Percentiles rank a stretch among this genome's conserved stretches.
Evolutionary conservation across 2,888 invertebrate genomes (phyloP).

Genomic region (Agriopis marginaria): DNA sequence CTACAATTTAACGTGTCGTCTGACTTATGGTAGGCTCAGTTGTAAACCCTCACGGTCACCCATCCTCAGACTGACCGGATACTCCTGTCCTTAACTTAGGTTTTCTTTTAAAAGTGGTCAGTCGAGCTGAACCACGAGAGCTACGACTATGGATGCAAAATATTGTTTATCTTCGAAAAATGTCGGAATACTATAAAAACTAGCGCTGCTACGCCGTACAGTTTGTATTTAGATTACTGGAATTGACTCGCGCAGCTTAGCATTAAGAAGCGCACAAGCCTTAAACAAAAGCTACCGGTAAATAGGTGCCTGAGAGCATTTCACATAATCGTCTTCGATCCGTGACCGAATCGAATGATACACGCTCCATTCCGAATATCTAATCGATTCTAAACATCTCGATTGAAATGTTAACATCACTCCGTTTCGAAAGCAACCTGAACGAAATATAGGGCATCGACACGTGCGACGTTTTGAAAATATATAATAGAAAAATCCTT

Average conservation of each 20-base stretch:
- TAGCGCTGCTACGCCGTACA: too few relatives aligned
- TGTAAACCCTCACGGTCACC: too few relatives aligned
- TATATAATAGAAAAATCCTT: too few relatives aligned
- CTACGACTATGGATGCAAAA: too few relatives aligned
- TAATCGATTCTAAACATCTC: slow-evolving; percentile 69
- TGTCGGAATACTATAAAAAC: neutral
- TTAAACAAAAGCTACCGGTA: slow-evolving; percentile 60
- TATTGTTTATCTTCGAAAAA: neutral
- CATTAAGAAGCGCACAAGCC: slow-evolving; percentile 39
- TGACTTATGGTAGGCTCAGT: too few relatives aligned
- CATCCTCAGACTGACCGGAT: too few relatives aligned
- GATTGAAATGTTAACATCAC: slow-evolving; percentile 53
- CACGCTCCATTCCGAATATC: slow-evolving; percentile 57
- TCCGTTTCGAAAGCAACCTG: slow-evolving; percentile 41
- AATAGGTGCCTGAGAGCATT: slow-evolving; percentile 54
- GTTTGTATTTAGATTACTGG: neutral
- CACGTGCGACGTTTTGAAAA: neutral
- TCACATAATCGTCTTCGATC: slow-evolving; percentile 57
- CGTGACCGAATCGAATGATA: slow-evolving; percentile 58
- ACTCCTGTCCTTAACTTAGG: too few relatives aligned
- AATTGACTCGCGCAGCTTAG: slow-evolving; percentile 4
- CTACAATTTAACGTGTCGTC: too few relatives aligned
- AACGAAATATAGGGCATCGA: slow-evolving; percentile 42
- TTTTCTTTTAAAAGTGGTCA: too few relatives aligned
- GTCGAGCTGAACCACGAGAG: too few relatives aligned